Evolutionary conservation across 2,113 vertebrate species (phyloP).

Genomic region (Tringa solitaria): DNA sequence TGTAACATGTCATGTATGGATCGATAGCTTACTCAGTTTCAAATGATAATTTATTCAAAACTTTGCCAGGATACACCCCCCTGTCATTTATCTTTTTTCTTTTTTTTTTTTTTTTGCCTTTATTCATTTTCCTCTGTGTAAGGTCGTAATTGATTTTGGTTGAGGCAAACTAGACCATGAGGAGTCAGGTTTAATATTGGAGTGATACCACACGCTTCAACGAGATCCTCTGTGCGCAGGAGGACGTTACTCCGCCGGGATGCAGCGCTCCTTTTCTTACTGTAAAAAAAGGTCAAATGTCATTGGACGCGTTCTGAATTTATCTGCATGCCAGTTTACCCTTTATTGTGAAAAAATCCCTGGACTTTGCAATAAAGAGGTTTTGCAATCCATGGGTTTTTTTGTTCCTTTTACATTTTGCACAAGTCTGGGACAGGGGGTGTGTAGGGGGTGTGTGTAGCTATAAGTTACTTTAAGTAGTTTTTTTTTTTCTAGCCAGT

Average conservation of each 20-base stretch:
- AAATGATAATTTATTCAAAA: not conserved
- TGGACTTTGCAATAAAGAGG: not conserved
- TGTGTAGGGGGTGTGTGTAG: too few relatives aligned
- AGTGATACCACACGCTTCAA: not conserved
- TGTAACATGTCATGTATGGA: accelerated
- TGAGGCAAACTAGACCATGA: not conserved
- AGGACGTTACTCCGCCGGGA: not conserved
- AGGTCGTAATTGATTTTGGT: not conserved
- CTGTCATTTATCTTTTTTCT: not conserved
- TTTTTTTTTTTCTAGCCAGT: not conserved
- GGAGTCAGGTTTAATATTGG: not conserved
- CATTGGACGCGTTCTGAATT: not conserved
- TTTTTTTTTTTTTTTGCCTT: not conserved
- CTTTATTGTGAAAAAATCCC: not conserved
- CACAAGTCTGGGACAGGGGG: not conserved
- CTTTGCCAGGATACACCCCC: not conserved
- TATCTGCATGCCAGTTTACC: not conserved
- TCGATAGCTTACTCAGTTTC: not conserved
- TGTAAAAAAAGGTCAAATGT: not conserved
- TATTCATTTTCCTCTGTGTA: not conserved
- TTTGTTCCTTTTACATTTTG: not conserved
- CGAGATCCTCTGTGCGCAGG: not conserved
- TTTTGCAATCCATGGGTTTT: not conserved
- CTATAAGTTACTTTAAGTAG: not conserved
- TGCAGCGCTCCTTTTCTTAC: not conserved